Base-by-base conservation (phyloP, 2,797 vertebrate species). In the Platalea minor region DNA sequence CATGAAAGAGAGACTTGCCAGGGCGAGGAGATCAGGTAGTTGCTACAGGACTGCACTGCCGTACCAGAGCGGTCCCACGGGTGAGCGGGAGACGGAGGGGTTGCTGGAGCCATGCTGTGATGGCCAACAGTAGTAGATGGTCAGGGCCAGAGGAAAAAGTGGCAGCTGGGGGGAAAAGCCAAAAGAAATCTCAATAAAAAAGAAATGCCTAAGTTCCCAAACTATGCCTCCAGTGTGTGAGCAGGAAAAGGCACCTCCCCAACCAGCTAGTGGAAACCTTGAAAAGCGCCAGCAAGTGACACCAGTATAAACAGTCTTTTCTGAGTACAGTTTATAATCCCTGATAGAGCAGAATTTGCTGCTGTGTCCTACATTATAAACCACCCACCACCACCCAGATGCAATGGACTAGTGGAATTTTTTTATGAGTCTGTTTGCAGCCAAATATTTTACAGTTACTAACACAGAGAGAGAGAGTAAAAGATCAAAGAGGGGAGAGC, bases 61-160 rank as follows among this genome's bases (percentile, higher is more conserved):
- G 4, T 2, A n/a, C 17, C 48, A 59, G 35, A 57, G 54, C 4
- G 12, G 31, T 57, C 51, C 48, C 31, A 12, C 0, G 5, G 65
- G 17, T 0, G 2, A 83, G 46, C 0, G 0, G 29, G 35, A 81
- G 12, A 28, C 16, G 0, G 0, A 56, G 48, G 25, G 24, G 26
- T 17, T 4, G 4, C 61, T 63, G 29, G 24, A 91, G 39, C 61
- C 35, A 13, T 1, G 23, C 21, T 7, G 4, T 1, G 3, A 20
- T 35, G 43, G 53, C 29, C 87, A 79, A 25, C 39, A 54, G 33
- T 9, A 46, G 61, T 0, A 13, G 5, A 56, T 53, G 35, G 26
- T 53, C 37, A 60, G 26, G 51, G 14, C 15, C 9, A 39, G 25
- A 11, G 39, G 13, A 77, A 79, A 89, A 85, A 31, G 53, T n/a